Percentiles rank a stretch among this genome's conserved stretches.
Evolutionary conservation across 64 coral and sea anemone species (phyloP).

Genomic region (Dendronephthya gigantea): DNA sequence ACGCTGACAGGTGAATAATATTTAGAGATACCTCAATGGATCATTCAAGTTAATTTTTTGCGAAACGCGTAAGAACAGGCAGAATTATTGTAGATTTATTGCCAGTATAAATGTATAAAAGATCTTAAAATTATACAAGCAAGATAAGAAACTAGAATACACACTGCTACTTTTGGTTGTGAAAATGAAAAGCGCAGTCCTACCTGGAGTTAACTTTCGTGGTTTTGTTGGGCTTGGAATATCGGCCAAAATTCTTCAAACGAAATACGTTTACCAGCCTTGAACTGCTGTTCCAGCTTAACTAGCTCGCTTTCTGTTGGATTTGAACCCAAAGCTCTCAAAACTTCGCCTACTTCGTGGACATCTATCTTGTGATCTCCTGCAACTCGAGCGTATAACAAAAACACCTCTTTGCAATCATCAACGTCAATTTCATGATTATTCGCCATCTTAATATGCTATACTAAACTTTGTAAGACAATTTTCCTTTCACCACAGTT

Average conservation of each 20-base stretch:
- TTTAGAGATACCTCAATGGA: too few relatives aligned
- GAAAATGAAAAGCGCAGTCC: background rate
- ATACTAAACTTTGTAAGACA: too few relatives aligned
- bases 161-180: background rate
- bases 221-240: constrained; percentile 58
- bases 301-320: constrained; percentile 71
- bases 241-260: constrained; percentile 84
- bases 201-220: constrained; percentile 36
- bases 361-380: constrained; percentile 73
- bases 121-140: too few relatives aligned
- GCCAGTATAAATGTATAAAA: too few relatives aligned
- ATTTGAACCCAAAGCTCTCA: constrained; percentile 75
- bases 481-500: too few relatives aligned
- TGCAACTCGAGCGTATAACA: constrained; percentile 64
- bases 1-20: too few relatives aligned
- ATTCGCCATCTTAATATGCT: background rate
- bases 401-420: constrained; percentile 28
- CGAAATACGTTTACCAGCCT: constrained; percentile 50
- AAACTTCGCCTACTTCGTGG: constrained; percentile 74
- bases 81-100: too few relatives aligned
- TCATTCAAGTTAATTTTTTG: too few relatives aligned
- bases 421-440: background rate
- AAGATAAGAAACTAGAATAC: too few relatives aligned
- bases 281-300: constrained; percentile 60
- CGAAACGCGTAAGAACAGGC: too few relatives aligned